Evolutionary conservation across 2,797 vertebrate genomes (phyloP), one percentile per base, ranked within the genome.

Genomic region (Characodon lateralis): DNA sequence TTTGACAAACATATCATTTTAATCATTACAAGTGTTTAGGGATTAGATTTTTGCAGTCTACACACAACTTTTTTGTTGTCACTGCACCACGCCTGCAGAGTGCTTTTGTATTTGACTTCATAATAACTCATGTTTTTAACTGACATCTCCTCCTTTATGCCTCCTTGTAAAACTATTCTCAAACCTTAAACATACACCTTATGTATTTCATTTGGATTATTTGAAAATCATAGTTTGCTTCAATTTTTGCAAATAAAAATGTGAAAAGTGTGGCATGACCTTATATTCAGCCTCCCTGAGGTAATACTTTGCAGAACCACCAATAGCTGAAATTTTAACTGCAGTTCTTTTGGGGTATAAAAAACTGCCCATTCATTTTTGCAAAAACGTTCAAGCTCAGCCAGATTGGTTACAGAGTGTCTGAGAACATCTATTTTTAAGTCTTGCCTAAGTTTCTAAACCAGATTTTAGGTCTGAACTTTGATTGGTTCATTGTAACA

Each of bases 31-130:
- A 26, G 58, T 41, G 22, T 41, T 51, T 50, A 18, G 14, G 63
- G 24, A 51, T 65, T 51, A 58, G 0, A 46, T 68, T 79, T 75
- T 22, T 70, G 18, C 48, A 41, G 43, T 51, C 41, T 18, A 22
- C 5, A 63, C 43, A 88, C 39, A 89, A 92, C 88, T 85, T 92
- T 90, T 53, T 56, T 48, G 16, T 20, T 55, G 53, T 22, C 70
- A 83, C 31, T 88, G 87, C 90, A 70, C 80, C 82, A 73, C 22
- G n/a, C 13, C 73, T 69, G 82, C 79, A 48, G 46, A 78, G 48
- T 65, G 31, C 28, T 59, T 55, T 69, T 69, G 66, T 24, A 63
- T 63, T 6, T 16, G 16, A 16, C 41, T 43, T 14, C 65, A 68
- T 12, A 68, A n/a, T 68, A n/a, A 46, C 65, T 24, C 65, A 68